A percentile compares a stretch with the other conserved stretches of the same genome.
Conservation (phyloP, 2,888 invertebrate species). For the Lucinisca nassula region DNA sequence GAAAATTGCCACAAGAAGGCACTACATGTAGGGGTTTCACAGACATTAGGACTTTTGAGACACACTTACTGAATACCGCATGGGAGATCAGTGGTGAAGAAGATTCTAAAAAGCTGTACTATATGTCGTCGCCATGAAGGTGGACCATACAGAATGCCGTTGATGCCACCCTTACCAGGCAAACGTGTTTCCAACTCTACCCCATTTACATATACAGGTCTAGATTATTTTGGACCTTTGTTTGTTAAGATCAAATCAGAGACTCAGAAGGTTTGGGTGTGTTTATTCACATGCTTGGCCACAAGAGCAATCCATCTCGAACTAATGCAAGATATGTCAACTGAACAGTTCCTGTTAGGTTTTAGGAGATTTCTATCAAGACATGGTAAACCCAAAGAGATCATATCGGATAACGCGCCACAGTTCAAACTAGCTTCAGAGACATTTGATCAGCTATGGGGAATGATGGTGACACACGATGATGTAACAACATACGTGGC, state of each 20-base stretch:
- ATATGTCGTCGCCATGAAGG: constrained; percentile 10
- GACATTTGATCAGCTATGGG: not conserved
- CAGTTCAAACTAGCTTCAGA: constrained; percentile 2
- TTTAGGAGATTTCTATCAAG: constrained; percentile 8
- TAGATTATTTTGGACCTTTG: no score
- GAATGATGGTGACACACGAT: not conserved
- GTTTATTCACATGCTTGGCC: constrained; percentile 31
- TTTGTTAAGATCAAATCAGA: constrained; percentile 3
- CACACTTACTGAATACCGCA: constrained; percentile 19
- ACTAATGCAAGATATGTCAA: constrained; percentile 46
- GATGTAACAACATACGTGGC: not conserved
- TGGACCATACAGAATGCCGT: not conserved
- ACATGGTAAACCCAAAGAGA: not conserved
- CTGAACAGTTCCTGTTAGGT: constrained; percentile 4
- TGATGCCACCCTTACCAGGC: not conserved
- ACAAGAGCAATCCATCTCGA: constrained; percentile 40
- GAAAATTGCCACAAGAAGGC: not conserved
- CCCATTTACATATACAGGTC: not conserved
- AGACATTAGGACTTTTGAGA: constrained; percentile 34
- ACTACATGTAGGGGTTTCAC: constrained; percentile 47
- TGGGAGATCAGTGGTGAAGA: not conserved
- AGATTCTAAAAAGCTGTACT: not conserved
- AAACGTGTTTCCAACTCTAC: not conserved
- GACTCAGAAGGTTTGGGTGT: no score
- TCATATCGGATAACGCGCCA: not conserved